Percentiles rank a stretch among this genome's conserved stretches.
Evolutionary conservation across 2,113 vertebrate genomes (phyloP).

Genomic region (Gobiocypris rarus): DNA sequence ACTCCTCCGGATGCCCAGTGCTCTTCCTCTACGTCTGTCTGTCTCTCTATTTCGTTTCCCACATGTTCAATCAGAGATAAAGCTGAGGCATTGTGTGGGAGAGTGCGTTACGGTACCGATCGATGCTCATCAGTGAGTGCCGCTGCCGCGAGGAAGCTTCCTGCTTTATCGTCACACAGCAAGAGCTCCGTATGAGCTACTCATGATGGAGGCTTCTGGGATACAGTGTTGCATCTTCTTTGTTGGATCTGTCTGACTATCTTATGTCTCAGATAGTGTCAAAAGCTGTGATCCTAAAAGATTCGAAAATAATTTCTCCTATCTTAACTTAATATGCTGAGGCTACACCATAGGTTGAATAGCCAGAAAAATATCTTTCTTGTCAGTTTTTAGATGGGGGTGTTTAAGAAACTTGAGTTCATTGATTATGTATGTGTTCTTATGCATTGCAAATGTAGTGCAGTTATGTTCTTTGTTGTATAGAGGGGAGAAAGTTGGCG

Average conservation of each 20-base stretch:
- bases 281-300: no score
- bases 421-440: no score
- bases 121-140: conserved; percentile 35
- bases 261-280: neutral
- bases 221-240: neutral
- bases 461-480: no score
- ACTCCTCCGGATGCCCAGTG: neutral
- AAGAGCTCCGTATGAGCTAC: neutral
- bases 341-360: no score
- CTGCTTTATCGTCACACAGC: conserved; percentile 9
- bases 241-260: neutral
- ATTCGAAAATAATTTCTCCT: no score
- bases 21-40: neutral
- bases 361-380: no score
- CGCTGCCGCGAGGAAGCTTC: conserved; percentile 20
- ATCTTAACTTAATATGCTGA: no score
- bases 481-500: no score
- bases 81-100: conserved; percentile 23
- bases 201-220: neutral
- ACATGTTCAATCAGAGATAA: conserved; percentile 51
- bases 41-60: neutral
- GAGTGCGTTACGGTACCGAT: conserved; percentile 10
- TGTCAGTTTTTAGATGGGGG: no score
- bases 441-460: no score
- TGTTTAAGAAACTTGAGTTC: no score